phyloP scores from a whole-genome alignment of 2,797 vertebrate genomes.

The Sciaenops ocellatus region DNA sequence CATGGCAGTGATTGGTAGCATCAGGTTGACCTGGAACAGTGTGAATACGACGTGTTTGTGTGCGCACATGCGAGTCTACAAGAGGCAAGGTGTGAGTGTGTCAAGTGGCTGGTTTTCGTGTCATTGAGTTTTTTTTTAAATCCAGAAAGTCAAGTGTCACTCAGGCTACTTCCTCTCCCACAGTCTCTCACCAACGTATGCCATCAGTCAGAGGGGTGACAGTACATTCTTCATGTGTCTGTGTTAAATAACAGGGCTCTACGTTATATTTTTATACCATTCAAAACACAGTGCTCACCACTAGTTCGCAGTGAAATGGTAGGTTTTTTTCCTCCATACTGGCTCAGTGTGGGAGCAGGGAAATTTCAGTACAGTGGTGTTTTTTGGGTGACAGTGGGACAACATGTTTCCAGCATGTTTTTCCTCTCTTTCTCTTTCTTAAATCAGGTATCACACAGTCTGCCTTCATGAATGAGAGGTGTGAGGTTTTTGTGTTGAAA shows the following conservation, averaged over 20 bases:
- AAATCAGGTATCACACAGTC: constrained; percentile 19
- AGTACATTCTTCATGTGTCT: constrained; percentile 77
- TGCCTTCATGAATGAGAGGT: constrained; percentile 53
- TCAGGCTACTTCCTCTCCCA: constrained; percentile 24
- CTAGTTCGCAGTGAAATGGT: constrained; percentile 13
- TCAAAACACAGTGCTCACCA: constrained; percentile 42
- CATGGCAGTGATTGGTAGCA: constrained; percentile 77
- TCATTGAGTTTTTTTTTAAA: constrained; percentile 37
- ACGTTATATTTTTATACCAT: constrained; percentile 30
- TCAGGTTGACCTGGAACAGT: constrained; percentile 51
- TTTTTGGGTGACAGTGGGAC: constrained; percentile 47
- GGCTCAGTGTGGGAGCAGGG: constrained; percentile 79
- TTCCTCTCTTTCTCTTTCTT: constrained; percentile 37
- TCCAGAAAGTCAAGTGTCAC: constrained; percentile 33
- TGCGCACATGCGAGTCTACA: constrained; percentile 58
- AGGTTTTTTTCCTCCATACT: constrained; percentile 25
- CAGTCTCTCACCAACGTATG: constrained; percentile 25
- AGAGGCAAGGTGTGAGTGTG: constrained; percentile 59
- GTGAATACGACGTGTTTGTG: constrained; percentile 43
- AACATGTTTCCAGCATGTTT: constrained; percentile 59
- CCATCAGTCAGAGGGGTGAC: constrained; percentile 38
- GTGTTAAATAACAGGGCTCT: constrained; percentile 63
- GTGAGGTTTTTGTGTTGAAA: constrained; percentile 61
- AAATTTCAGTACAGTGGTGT: constrained; percentile 41
- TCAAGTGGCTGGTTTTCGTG: constrained; percentile 63